Base-by-base conservation (phyloP, 1,140 invertebrate genomes). In the Drosophila pallidifrons region DNA sequence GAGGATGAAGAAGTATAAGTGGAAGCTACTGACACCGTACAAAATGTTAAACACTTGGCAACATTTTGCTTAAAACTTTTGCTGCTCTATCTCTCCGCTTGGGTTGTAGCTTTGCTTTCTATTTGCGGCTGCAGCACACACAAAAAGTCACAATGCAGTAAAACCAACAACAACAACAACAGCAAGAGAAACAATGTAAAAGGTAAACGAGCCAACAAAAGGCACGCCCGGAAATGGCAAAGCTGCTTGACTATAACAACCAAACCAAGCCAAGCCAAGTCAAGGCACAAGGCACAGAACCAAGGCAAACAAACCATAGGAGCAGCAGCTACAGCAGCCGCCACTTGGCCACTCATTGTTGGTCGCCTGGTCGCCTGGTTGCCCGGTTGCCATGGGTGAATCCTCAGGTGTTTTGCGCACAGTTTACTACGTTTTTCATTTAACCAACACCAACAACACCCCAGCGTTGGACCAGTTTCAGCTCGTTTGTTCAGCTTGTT, bases 41-140 rank as follows among this genome's bases (percentile, higher is more conserved):
- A 91, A 91, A 91, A 90, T 91, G 90, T 91, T 91, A 91, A 91
- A 91, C 90, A 91, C 90, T 91, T 87, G 83, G 83, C 83, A 87
- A 87, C 83, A 88, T 87, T 87, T 82, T 87, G 83, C 83, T 87
- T 83, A 87, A 87, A 87, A 87, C 83, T 87, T 87, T 82, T 58
- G 10, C 38, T 55, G 45, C 43, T 61, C 47, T 49, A 16, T 30
- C 30, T 63, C 30, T 47, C 35, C 25, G 43, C 57, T 11, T 16
- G 25, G 49, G 57, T 11, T 28, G 25, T 35, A 43, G 32, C 28
- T 58, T 57, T 87, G 73, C 67, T 80, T 72, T 73, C 80, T 82
- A 85, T 83, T 89, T 91, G 87, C 82, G 86, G 87, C 75, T 83
- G 82, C 90, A 79, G 67, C 55, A 45, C 49, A 72, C 68, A 86